Percentiles rank a stretch among this genome's conserved stretches.
Conservation (phyloP, 2,888 invertebrate genomes). For the Dascillus cervinus region DNA sequence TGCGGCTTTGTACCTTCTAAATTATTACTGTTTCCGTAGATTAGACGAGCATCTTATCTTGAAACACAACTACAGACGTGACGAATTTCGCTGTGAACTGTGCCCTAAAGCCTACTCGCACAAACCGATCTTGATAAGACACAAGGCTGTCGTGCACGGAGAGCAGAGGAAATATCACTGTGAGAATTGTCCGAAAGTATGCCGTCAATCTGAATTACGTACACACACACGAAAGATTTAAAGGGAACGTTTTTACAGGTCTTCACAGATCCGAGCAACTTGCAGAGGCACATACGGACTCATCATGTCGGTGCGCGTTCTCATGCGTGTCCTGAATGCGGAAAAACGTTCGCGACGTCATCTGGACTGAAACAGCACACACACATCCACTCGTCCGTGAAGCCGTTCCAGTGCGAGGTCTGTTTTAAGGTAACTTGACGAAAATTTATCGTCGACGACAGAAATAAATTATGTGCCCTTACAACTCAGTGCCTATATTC, state of each 20-base stretch:
- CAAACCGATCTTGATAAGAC: conserved; percentile 72
- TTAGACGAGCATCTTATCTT: conserved; percentile 76
- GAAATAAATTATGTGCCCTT: conserved; percentile 4
- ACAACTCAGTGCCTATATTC: conserved; percentile 10
- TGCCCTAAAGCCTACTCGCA: conserved; percentile 79
- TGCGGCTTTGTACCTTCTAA: too few relatives aligned
- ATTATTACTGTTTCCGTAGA: conserved; percentile 56
- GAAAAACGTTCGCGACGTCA: conserved; percentile 96
- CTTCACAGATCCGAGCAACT: conserved; percentile 93
- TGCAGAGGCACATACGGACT: conserved; percentile 92
- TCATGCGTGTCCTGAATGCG: conserved; percentile 97
- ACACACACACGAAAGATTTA: background rate
- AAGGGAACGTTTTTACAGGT: conserved; percentile 52
- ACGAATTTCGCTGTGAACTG: conserved; percentile 74
- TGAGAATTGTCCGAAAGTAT: conserved; percentile 86
- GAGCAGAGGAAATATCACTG: conserved; percentile 83
- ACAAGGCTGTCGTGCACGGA: conserved; percentile 74
- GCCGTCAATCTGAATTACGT: too few relatives aligned
- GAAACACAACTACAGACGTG: conserved; percentile 69
- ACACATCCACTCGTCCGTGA: conserved; percentile 96
- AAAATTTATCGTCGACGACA: conserved; percentile 1
- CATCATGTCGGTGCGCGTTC: conserved; percentile 93
- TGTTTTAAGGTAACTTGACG: conserved; percentile 72
- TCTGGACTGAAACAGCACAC: conserved; percentile 98
- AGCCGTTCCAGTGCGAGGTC: conserved; percentile 94